Base-by-base conservation (phyloP, 1,140 invertebrate genomes). In the Atopsyche davidsoni region DNA sequence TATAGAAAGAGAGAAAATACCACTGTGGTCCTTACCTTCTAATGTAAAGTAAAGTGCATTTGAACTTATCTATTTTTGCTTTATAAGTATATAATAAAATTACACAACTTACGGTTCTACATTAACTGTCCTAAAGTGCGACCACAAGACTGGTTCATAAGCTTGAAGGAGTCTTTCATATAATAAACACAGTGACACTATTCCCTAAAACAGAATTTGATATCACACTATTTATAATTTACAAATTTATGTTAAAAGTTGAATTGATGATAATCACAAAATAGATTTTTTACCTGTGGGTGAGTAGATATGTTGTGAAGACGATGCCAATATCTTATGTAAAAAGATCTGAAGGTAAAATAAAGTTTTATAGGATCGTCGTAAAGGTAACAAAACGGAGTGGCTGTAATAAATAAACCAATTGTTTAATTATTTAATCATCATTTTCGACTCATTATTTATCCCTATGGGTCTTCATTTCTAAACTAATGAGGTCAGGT, bases 351-450 rank as follows among this genome's bases (percentile, higher is more conserved):
- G 67, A 96, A 96, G 2, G 91, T 84, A 52, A 83, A 92, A 66
- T 97, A 97, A 19, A 96, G 77, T 18, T 81, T 77, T 1, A 89
- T 81, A 0, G 91, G 85, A 56, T 96, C 88, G 57, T 93, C 86
- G 64, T 87, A 96, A 16, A 97, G 64, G 63, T 94, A 98, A 66
- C 93, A 96, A 61, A 98, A 86, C 4, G 94, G 93, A 0, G 92
- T 89, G 40, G 92, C 92, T 93, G 69, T 32, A 68, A 72, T 55
- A n/a, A n/a, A n/a, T n/a, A n/a, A n/a, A n/a, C n/a, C n/a, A n/a
- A n/a, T n/a, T n/a, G n/a, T n/a, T n/a, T n/a, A n/a, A n/a, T 34
- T 18, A 46, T 34, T 34, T 17, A 17, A 28, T 28, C 25, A n/a
- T 28, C n/a, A 28, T 28, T 7, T 7, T 40, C 22, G 3, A 40